phyloP scores from a whole-genome alignment of 2,888 invertebrate species.

The Drosophila lacicola region DNA sequence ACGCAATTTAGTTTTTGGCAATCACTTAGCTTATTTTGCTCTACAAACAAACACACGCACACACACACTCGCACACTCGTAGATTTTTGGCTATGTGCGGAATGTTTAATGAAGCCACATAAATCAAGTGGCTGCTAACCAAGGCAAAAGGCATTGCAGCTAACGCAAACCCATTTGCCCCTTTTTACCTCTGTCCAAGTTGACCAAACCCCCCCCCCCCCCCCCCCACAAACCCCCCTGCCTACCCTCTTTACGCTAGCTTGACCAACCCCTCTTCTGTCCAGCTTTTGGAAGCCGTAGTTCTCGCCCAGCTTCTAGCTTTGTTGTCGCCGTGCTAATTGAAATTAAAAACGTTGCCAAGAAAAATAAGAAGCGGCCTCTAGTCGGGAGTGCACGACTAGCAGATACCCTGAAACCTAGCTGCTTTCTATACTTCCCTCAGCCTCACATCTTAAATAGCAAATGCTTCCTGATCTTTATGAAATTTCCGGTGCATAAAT shows the following conservation, averaged over 20 bases:
- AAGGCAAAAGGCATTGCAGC: conserved; percentile 30
- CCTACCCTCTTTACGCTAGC: neutral
- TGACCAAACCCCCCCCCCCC: neutral
- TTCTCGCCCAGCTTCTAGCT: conserved; percentile 20
- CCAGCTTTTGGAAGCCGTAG: neutral
- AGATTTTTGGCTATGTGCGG: conserved; percentile 57
- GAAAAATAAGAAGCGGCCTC: conserved; percentile 8
- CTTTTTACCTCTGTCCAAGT: conserved; percentile 12
- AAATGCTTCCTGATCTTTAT: no score
- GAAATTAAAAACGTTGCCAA: conserved; percentile 75
- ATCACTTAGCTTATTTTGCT: conserved; percentile 65
- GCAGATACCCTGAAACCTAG: no score
- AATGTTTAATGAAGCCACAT: conserved; percentile 84
- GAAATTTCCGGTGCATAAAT: no score
- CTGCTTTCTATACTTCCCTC: no score
- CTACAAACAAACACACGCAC: conserved; percentile 4
- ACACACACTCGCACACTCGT: conserved; percentile 4
- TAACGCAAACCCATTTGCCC: conserved; percentile 23
- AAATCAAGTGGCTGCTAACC: conserved; percentile 77
- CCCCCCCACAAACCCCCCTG: neutral
- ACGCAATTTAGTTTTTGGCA: conserved; percentile 59
- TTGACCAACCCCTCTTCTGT: conserved; percentile 15
- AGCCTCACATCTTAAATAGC: no score
- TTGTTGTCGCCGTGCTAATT: conserved; percentile 65
- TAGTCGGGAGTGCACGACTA: no score